Conservation (phyloP, 2,797 vertebrate species). For the Distichodus sexfasciatus region DNA sequence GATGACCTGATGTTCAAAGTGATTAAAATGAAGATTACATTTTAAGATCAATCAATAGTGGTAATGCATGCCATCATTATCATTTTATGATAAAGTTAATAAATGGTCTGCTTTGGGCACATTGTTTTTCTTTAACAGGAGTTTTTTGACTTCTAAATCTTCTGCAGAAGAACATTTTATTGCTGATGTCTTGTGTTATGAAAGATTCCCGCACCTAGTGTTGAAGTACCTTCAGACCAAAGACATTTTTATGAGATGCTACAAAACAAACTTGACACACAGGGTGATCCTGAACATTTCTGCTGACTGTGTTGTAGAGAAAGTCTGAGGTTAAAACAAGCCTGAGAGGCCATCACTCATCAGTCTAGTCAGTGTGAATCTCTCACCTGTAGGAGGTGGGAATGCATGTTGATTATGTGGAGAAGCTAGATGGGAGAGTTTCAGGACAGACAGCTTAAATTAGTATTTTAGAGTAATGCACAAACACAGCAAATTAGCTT, state of each 20-base stretch:
- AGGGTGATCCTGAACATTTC: conserved; percentile 96
- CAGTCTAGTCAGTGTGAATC: neutral
- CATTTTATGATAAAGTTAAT: too few species aligned
- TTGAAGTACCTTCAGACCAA: conserved; percentile 98
- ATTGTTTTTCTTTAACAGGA: too few species aligned
- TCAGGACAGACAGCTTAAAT: conserved; percentile 96
- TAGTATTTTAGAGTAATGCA: conserved; percentile 97
- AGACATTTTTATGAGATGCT: conserved; percentile 97
- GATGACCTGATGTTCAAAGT: too few species aligned
- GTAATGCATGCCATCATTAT: too few species aligned
- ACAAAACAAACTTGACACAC: conserved; percentile 93
- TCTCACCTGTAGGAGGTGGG: conserved; percentile 60
- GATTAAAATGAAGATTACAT: too few species aligned
- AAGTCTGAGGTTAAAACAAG: conserved; percentile 86
- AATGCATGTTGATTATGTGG: conserved; percentile 92
- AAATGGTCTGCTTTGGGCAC: too few species aligned
- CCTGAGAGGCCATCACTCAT: neutral
- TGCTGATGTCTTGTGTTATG: neutral
- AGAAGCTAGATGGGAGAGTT: conserved; percentile 96
- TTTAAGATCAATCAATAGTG: too few species aligned
- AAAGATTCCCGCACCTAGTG: conserved; percentile 78
- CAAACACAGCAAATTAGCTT: conserved; percentile 92
- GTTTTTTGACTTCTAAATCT: neutral
- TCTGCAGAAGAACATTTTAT: too few species aligned
- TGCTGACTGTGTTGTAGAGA: conserved; percentile 95